Conservation (phyloP, 2,113 vertebrate genomes). For the Sinocyclocheilus maitianheensis region DNA sequence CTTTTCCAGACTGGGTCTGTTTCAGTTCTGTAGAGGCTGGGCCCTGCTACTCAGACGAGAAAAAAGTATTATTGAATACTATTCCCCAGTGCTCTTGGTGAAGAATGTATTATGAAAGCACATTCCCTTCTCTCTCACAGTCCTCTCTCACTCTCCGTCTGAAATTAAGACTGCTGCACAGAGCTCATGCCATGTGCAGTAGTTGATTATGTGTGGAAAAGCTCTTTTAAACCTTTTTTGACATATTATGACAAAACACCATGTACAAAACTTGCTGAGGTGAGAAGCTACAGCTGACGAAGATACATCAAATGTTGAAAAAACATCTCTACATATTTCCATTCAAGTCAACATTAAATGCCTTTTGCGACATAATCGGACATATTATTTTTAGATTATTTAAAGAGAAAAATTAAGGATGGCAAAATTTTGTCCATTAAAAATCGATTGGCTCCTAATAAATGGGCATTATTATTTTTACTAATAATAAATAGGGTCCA, state of each 20-base stretch:
- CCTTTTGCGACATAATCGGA: background rate
- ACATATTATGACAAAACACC: constrained; percentile 13
- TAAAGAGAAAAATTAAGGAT: background rate
- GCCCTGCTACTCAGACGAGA: constrained; percentile 61
- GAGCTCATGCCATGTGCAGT: constrained; percentile 23
- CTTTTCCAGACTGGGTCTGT: constrained; percentile 68
- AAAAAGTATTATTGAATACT: constrained; percentile 60
- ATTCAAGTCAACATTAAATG: background rate
- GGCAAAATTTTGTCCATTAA: background rate
- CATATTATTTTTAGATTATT: background rate
- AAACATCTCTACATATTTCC: background rate
- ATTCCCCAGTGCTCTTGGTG: constrained; percentile 46
- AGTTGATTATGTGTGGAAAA: constrained; percentile 26
- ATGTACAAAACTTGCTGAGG: background rate
- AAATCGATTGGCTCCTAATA: background rate
- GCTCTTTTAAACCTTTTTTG: constrained; percentile 9
- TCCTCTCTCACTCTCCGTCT: background rate
- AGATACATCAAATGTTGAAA: background rate
- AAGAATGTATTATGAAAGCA: constrained; percentile 55
- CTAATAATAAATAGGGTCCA: background rate
- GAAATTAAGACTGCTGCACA: constrained; percentile 22
- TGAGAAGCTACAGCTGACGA: background rate
- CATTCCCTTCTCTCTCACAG: constrained; percentile 29
- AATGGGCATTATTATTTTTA: background rate
- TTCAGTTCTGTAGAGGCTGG: constrained; percentile 53